These are phyloP conservation scores for Tringa solitaria DNA, from an alignment of 2,113 vertebrate genomes.

Conservation along the genomic window DNA sequence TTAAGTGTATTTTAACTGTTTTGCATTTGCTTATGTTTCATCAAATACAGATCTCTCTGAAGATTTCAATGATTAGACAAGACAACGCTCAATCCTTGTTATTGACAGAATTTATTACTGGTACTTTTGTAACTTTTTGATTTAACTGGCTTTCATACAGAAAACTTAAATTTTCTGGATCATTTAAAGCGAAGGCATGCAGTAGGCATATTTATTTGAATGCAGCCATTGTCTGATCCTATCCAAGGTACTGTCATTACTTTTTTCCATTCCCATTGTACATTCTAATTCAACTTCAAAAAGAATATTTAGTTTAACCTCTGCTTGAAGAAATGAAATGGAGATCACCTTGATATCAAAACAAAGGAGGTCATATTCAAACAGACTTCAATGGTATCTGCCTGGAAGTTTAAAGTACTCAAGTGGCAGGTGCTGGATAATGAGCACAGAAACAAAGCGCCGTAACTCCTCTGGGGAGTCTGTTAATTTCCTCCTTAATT, in stretches of 20 bases:
- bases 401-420: not conserved
- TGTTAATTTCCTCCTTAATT: not conserved
- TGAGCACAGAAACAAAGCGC: not conserved
- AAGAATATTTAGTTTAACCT: conserved; percentile 51
- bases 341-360: conserved; percentile 18
- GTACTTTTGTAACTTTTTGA: not conserved
- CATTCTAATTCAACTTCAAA: conserved; percentile 52
- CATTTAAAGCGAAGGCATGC: not conserved
- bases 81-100: not conserved
- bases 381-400: not conserved
- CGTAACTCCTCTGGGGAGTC: not conserved
- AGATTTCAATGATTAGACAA: not conserved
- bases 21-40: not conserved
- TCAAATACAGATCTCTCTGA: not conserved
- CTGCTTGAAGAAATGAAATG: conserved; percentile 27
- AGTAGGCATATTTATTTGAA: not conserved
- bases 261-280: not conserved
- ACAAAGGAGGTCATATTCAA: conserved; percentile 35
- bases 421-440: not conserved
- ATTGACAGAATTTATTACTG: not conserved
- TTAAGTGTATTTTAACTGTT: not conserved
- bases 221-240: not conserved
- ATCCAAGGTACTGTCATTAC: not conserved
- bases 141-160: not conserved
- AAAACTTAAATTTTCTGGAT: not conserved